A percentile compares a stretch with the other conserved stretches of the same genome.
Conservation (phyloP, 2,888 invertebrate species). For the Monopis laevigella region DNA sequence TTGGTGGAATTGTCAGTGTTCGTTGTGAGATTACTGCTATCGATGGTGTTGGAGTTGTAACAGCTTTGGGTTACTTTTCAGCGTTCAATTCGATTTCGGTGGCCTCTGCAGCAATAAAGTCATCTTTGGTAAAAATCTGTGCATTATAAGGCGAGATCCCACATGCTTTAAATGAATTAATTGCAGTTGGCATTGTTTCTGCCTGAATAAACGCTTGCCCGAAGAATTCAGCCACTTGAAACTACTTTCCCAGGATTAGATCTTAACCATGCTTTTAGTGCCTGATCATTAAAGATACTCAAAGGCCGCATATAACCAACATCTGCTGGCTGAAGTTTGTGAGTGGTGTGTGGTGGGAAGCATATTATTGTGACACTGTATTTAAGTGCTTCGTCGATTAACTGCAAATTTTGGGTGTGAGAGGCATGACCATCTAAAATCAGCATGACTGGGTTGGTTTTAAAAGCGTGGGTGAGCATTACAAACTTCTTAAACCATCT, state of each 20-base stretch:
- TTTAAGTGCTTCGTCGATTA: not conserved
- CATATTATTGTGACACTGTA: no score
- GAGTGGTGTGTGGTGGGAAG: not conserved
- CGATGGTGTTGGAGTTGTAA: no score
- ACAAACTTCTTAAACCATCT: not conserved
- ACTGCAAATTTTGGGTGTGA: not conserved
- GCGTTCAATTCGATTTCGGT: no score
- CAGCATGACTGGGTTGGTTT: not conserved
- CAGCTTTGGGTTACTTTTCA: no score
- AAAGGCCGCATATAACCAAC: not conserved
- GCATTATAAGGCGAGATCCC: not conserved
- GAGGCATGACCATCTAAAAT: not conserved
- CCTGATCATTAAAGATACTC: not conserved
- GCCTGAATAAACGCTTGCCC: not conserved
- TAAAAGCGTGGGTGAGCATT: not conserved
- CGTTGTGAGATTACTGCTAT: no score
- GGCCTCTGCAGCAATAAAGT: not conserved
- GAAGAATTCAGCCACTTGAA: not conserved
- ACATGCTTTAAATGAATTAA: not conserved
- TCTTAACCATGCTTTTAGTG: not conserved
- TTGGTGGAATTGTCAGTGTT: no score
- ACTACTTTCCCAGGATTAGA: not conserved
- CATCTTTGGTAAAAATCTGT: not conserved
- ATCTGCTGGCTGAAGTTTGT: not conserved
- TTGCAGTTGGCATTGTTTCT: not conserved